A percentile compares a stretch with the other conserved stretches of the same genome.
These are phyloP conservation scores for Ia io DNA, from an alignment of 2,113 vertebrate genomes.

Conservation along the genomic window DNA sequence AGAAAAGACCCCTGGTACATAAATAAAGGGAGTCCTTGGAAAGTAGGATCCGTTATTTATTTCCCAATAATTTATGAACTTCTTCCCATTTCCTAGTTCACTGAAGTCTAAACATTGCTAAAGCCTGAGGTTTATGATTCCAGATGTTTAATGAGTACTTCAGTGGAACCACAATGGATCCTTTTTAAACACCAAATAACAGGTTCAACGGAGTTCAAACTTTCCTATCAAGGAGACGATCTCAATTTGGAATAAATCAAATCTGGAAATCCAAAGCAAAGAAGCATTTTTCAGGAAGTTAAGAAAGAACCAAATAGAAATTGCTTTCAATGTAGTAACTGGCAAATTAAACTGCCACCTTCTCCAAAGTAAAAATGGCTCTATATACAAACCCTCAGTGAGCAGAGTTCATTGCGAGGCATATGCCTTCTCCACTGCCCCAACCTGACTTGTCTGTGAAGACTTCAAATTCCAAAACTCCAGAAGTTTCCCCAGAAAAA, in stretches of 20 bases:
- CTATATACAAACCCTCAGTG: neutral
- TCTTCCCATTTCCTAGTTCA: constrained; percentile 45
- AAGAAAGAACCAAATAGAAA: constrained; percentile 65
- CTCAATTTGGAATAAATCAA: constrained; percentile 67
- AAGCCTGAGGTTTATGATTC: constrained; percentile 58
- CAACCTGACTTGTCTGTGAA: neutral
- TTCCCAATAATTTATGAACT: constrained; percentile 43
- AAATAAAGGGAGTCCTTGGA: constrained; percentile 9
- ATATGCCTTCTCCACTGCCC: neutral
- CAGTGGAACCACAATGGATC: constrained; percentile 42
- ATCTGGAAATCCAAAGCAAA: constrained; percentile 64
- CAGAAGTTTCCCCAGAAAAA: neutral
- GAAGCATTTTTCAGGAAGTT: constrained; percentile 61
- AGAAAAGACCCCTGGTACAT: neutral
- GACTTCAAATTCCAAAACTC: constrained; percentile 25
- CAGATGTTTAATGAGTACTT: constrained; percentile 59
- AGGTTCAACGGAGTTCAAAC: constrained; percentile 47
- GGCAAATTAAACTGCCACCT: constrained; percentile 64
- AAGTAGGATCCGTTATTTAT: constrained; percentile 23
- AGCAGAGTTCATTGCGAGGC: neutral
- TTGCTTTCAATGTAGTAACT: constrained; percentile 58
- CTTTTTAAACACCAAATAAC: constrained; percentile 59
- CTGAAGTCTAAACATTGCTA: constrained; percentile 42
- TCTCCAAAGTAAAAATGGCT: constrained; percentile 54
- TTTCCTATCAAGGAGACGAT: constrained; percentile 65